These are phyloP conservation scores for Conopomorpha cramerella DNA, from an alignment of 1,140 invertebrate genomes.

Conservation along the genomic window DNA sequence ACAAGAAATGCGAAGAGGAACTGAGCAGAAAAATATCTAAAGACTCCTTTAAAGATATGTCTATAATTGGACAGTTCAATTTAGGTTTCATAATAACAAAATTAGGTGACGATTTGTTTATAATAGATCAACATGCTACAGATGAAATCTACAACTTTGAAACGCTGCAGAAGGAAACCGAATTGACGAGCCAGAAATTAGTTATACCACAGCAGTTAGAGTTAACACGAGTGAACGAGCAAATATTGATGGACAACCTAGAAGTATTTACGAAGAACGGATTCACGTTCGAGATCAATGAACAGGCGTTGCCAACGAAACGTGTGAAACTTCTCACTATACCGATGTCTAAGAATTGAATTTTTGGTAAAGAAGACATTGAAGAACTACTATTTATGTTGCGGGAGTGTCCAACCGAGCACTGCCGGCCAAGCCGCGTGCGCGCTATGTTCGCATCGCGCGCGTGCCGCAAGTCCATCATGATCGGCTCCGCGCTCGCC, in stretches of 20 bases:
- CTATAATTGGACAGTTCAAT: slow-evolving; percentile 96
- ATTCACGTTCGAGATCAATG: slow-evolving; percentile 84
- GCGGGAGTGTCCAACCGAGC: slow-evolving; percentile 67
- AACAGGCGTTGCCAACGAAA: slow-evolving; percentile 71
- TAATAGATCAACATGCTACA: slow-evolving; percentile 97
- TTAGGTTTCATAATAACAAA: slow-evolving; percentile 92
- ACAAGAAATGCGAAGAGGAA: slow-evolving; percentile 81
- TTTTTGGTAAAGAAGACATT: slow-evolving; percentile 88
- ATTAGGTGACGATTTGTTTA: slow-evolving; percentile 88
- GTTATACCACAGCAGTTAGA: slow-evolving; percentile 81
- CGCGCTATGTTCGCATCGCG: slow-evolving; percentile 91
- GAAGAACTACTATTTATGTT: slow-evolving; percentile 91
- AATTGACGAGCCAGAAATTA: slow-evolving; percentile 83
- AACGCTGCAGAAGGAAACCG: slow-evolving; percentile 79
- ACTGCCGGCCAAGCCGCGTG: slow-evolving; percentile 78
- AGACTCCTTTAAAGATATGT: slow-evolving; percentile 85
- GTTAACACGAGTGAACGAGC: slow-evolving; percentile 85
- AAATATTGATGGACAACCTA: slow-evolving; percentile 83
- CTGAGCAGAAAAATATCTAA: slow-evolving; percentile 82
- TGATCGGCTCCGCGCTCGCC: slow-evolving; percentile 89
- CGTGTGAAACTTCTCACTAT: slow-evolving; percentile 81
- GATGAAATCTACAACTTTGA: slow-evolving; percentile 99
- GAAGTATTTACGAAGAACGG: slow-evolving; percentile 89
- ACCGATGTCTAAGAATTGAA: slow-evolving; percentile 84
- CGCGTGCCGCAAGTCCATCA: slow-evolving; percentile 95